A percentile compares a stretch with the other conserved stretches of the same genome.
Evolutionary conservation across 1,140 invertebrate genomes (phyloP).

Genomic region (Tachypleus tridentatus): DNA sequence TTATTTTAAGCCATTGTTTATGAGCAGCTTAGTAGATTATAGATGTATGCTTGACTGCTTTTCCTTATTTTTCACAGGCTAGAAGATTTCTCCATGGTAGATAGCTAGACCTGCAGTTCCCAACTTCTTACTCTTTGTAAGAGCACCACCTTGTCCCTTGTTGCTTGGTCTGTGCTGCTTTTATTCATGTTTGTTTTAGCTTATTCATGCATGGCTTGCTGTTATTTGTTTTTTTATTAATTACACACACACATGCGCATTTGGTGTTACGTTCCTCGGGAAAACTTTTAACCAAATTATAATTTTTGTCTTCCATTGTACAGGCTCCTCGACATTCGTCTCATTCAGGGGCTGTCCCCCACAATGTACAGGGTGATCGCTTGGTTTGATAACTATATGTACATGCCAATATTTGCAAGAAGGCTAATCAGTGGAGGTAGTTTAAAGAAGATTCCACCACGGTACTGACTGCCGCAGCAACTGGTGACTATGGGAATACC

Average conservation of each 20-base stretch:
- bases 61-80: no score
- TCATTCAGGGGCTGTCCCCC: constrained; percentile 14
- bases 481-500: no score
- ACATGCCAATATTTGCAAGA: no score
- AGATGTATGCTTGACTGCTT: no score
- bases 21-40: constrained; percentile 1
- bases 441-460: no score
- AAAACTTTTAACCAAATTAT: constrained; percentile 5
- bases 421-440: no score
- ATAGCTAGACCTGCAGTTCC: no score
- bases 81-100: no score
- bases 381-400: constrained; percentile 10
- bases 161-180: constrained; percentile 9
- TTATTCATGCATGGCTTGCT: constrained; percentile 2
- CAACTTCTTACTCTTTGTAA: no score
- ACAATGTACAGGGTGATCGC: constrained; percentile 19
- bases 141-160: neutral
- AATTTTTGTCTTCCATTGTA: no score
- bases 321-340: constrained; percentile 16
- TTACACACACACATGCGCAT: neutral
- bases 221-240: no score
- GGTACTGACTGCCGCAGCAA: no score
- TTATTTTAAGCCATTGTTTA: constrained; percentile 15
- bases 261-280: constrained; percentile 7
- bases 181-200: constrained; percentile 14